Base-by-base conservation (phyloP, 2,113 vertebrate genomes). In the Dolichotis patagonum region DNA sequence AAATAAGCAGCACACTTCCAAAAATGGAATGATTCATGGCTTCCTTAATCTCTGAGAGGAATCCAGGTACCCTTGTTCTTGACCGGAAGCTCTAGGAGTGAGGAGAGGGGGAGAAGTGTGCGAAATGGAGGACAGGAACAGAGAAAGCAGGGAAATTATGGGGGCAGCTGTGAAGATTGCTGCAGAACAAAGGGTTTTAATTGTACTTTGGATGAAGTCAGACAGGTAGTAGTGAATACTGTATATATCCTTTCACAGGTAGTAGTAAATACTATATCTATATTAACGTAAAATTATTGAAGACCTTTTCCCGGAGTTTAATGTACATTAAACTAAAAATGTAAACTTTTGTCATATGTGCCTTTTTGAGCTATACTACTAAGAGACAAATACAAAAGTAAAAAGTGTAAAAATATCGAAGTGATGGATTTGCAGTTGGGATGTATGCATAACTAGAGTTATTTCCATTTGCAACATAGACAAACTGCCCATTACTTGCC, bases 401-500 rank as follows among this genome's bases (percentile, higher is more conserved):
- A 88, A 93, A 96, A 96, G 5, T 93, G 0, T 87, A 93, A 96
- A 94, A 95, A 63, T 91, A 96, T 95, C 26, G 90, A 60, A 95
- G 28, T 94, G 91, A 94, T 78, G 69, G 17, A 95, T 96, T 89
- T 92, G 77, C 32, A 75, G 43, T 81, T 71, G 94, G 85, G 32
- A 67, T 94, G 8, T 93, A 94, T 82, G 86, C 93, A 94, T 91
- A 98, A 77, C n/a, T 60, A 83, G 80, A 93, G 24, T 85, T 95
- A 94, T 93, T 93, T 63, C 43, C 20, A 73, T 65, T 95, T 94
- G 58, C 17, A 89, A n/a, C 35, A 71, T 71, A 85, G 46, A 93
- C 54, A 91, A 93, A 96, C 12, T 92, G 56, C 78, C 67, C 17
- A 84, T 86, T 84, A 88, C 63, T 63, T 95, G 86, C 38, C 56